phyloP scores from a whole-genome alignment of 2,797 vertebrate species.

The Phoebastria nigripes region DNA sequence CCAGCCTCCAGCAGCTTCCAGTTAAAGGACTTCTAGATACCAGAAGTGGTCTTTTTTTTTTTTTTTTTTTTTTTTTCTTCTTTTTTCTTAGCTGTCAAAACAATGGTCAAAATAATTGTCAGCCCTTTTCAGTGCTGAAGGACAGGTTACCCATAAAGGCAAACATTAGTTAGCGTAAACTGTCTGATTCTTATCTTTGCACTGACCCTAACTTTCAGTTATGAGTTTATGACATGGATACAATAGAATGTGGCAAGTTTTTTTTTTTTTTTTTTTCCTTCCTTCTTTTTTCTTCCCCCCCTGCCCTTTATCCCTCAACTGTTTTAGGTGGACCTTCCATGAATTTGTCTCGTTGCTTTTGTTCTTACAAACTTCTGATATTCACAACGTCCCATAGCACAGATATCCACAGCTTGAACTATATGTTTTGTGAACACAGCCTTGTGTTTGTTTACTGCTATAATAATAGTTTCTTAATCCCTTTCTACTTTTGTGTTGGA shows the following conservation, averaged over 20 bases:
- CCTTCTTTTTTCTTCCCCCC: neutral
- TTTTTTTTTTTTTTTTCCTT: neutral
- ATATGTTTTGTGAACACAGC: neutral
- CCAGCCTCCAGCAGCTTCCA: neutral
- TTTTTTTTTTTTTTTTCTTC: neutral
- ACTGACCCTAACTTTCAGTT: slow-evolving; percentile 54
- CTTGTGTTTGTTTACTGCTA: neutral
- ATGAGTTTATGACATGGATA: slow-evolving; percentile 43
- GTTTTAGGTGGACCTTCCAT: neutral
- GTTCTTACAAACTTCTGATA: neutral
- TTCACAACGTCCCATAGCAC: neutral
- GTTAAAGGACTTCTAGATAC: neutral
- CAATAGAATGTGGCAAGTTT: slow-evolving; percentile 48
- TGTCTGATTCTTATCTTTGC: slow-evolving; percentile 55
- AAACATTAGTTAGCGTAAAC: slow-evolving; percentile 55
- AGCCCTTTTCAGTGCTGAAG: too few species aligned
- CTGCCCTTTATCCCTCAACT: neutral
- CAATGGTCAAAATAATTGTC: too few species aligned
- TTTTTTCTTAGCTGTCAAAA: too few species aligned
- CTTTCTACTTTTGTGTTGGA: neutral
- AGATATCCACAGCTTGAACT: neutral
- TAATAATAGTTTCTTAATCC: neutral
- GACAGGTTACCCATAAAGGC: too few species aligned
- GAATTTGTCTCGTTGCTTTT: neutral
- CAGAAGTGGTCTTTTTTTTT: neutral